phyloP scores from a whole-genome alignment of 2,113 vertebrate species.

The Notothenia rossii region DNA sequence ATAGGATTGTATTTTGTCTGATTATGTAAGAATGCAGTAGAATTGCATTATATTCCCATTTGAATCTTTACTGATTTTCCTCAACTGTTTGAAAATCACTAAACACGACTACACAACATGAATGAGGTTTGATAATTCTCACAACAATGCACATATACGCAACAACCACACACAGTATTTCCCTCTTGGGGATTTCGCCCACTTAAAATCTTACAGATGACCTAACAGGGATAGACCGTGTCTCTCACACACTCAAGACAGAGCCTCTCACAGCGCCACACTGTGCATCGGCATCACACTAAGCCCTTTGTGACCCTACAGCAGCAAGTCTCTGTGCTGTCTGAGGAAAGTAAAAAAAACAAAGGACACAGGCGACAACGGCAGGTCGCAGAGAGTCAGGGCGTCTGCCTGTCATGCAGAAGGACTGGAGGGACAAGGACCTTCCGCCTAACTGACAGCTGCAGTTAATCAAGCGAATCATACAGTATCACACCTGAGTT shows the following conservation, averaged over 20 bases:
- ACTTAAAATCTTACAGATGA: constrained; percentile 31
- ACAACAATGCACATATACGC: background rate
- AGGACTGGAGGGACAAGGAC: constrained; percentile 49
- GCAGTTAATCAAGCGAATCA: constrained; percentile 72
- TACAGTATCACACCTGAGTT: constrained; percentile 74
- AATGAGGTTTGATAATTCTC: background rate
- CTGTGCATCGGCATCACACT: constrained; percentile 23
- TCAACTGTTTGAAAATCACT: background rate
- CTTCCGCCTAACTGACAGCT: constrained; percentile 64
- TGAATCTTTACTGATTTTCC: background rate
- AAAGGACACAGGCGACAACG: constrained; percentile 29
- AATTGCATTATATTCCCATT: background rate
- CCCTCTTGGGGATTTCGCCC: constrained; percentile 25
- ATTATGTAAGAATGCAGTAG: background rate
- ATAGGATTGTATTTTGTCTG: background rate
- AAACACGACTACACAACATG: background rate
- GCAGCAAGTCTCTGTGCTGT: constrained; percentile 55
- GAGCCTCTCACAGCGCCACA: constrained; percentile 9
- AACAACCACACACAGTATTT: too few relatives aligned
- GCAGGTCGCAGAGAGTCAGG: constrained; percentile 37
- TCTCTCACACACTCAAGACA: constrained; percentile 23
- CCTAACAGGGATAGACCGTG: constrained; percentile 17
- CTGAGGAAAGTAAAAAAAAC: constrained; percentile 54
- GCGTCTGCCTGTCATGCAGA: constrained; percentile 60
- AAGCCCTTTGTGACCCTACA: constrained; percentile 47